phyloP scores from a whole-genome alignment of 2,797 vertebrate species.

The Lutra lutra region DNA sequence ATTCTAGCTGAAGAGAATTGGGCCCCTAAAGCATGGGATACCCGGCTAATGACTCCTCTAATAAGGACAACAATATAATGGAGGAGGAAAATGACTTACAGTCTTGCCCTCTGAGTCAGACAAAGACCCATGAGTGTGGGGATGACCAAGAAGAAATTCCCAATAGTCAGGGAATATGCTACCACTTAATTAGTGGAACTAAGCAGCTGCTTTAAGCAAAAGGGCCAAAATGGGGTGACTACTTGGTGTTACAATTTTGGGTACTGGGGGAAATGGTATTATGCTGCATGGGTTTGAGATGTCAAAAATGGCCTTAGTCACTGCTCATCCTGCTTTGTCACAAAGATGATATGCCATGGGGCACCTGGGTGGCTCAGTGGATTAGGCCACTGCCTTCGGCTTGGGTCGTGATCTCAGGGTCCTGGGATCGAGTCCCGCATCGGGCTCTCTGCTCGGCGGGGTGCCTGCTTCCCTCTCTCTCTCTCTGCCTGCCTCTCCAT shows the following conservation, averaged over 20 bases:
- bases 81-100: not conserved
- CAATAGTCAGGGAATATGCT: not conserved
- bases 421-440: no score
- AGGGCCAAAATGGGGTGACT: not conserved
- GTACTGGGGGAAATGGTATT: not conserved
- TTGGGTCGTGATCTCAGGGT: no score
- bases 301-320: not conserved
- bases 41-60: not conserved
- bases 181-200: not conserved
- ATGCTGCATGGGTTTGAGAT: not conserved
- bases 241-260: not conserved
- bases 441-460: no score
- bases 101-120: not conserved
- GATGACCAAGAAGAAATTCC: not conserved
- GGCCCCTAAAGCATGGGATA: not conserved
- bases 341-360: not conserved
- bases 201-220: not conserved
- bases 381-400: no score
- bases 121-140: not conserved
- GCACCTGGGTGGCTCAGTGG: no score
- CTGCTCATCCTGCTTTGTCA: not conserved
- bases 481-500: no score
- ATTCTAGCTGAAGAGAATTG: not conserved
- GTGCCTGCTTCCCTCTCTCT: no score
- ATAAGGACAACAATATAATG: not conserved